phyloP scores from a whole-genome alignment of 2,797 vertebrate genomes.

The Clarias laeviceps region DNA sequence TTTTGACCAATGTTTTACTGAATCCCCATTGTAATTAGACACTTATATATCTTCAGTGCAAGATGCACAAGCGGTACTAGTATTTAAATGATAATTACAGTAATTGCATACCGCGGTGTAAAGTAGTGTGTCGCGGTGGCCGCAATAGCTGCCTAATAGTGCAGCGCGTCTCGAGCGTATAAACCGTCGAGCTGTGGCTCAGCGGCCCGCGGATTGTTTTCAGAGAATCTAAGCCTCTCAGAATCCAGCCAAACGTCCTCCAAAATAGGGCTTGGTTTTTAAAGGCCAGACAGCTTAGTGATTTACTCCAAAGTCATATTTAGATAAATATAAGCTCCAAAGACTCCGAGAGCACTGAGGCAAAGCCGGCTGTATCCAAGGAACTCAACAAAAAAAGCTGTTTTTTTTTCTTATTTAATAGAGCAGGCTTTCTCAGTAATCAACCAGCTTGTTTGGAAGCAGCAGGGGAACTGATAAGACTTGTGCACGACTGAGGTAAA shows the following conservation, averaged over 20 bases:
- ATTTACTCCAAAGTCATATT: constrained; percentile 75
- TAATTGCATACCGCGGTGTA: constrained; percentile 43
- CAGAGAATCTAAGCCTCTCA: constrained; percentile 59
- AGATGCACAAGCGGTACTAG: constrained; percentile 3
- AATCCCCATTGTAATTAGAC: constrained; percentile 33
- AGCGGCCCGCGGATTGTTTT: constrained; percentile 58
- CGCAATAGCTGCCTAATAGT: constrained; percentile 68
- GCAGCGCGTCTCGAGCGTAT: constrained; percentile 65
- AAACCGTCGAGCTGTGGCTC: constrained; percentile 56
- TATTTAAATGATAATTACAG: constrained; percentile 40
- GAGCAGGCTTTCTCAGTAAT: constrained; percentile 36
- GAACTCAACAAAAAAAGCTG: constrained; percentile 35
- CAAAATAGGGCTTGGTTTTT: constrained; percentile 69
- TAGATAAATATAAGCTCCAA: constrained; percentile 77
- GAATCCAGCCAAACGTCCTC: constrained; percentile 64
- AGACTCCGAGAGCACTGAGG: constrained; percentile 63
- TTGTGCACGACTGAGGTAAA: constrained; percentile 9
- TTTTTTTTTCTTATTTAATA: constrained; percentile 43
- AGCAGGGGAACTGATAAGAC: constrained; percentile 25
- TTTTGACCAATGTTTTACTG: constrained; percentile 26
- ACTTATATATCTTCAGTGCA: constrained; percentile 26
- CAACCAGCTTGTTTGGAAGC: constrained; percentile 37
- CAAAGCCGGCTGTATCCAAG: constrained; percentile 52
- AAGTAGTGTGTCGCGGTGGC: constrained; percentile 37
- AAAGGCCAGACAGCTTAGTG: constrained; percentile 68